Evolutionary conservation across 2,797 vertebrate species (phyloP).

Genomic region (Natrix natrix): DNA sequence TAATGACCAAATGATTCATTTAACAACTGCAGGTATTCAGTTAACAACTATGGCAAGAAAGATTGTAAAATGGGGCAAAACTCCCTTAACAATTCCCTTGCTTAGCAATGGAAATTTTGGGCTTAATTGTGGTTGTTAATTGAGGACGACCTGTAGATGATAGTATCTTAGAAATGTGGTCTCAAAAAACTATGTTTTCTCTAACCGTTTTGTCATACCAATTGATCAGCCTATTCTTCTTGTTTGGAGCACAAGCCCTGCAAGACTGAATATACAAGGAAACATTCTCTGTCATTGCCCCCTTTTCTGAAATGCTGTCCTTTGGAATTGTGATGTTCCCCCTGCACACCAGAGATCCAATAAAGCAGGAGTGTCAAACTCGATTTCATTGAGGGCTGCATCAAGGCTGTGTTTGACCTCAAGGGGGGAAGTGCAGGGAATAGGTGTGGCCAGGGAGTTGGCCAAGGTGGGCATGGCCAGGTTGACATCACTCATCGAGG

Average conservation of each 20-base stretch:
- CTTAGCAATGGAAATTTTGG: background rate
- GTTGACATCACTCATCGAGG: too few species aligned
- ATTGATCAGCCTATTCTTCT: background rate
- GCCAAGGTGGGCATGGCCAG: too few species aligned
- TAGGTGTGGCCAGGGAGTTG: too few species aligned
- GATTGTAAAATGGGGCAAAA: too few species aligned
- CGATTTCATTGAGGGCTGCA: too few species aligned
- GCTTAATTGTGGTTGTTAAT: background rate
- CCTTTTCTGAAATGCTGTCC: background rate
- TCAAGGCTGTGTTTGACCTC: too few species aligned
- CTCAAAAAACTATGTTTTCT: background rate
- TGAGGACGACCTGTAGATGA: background rate
- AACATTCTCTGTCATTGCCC: background rate
- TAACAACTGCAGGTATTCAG: too few species aligned
- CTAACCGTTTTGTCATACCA: background rate
- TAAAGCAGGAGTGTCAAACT: background rate
- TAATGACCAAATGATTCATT: too few species aligned
- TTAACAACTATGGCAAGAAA: too few species aligned
- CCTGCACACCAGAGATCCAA: background rate
- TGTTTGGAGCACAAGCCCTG: background rate
- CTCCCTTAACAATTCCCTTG: background rate
- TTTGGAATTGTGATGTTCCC: background rate
- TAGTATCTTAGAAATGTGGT: background rate
- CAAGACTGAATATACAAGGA: background rate
- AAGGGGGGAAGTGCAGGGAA: too few species aligned